Base-by-base conservation (phyloP, 2,113 vertebrate genomes). In the Ameiurus melas region DNA sequence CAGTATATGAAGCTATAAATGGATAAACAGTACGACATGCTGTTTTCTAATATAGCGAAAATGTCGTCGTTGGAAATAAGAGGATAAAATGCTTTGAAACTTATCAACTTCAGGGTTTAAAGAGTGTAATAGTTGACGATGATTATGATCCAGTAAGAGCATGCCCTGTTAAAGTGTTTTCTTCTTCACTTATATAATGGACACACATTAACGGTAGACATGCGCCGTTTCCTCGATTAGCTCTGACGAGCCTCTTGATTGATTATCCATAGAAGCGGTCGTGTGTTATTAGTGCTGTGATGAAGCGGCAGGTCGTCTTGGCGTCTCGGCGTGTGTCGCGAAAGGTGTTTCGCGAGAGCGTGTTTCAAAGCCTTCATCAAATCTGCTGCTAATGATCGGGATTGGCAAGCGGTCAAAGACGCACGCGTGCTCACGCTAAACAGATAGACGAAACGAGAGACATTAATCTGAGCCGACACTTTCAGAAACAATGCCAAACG, bases 361-460 rank as follows among this genome's bases (percentile, higher is more conserved):
- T 6, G n/a, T 84, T 79, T 64, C n/a, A 30, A 30, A 47, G 57
- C 51, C 57, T 70, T 64, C 62, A 58, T 60, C 79, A 20, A 27
- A 86, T 83, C 13, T 13, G 64, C 53, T 47, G 51, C 20, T 71
- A 79, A 82, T 83, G 78, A 90, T 73, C 62, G 13, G 60, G 22
- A 86, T 68, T 85, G 78, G 57, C 89, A 70, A 85, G 33, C 70
- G 77, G 68, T 86, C 75, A 84, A 78, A 71, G 64, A 86, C 78
- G n/a, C 19, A 90, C 27, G 66, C 27, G 3, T 53, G 51, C 33
- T 47, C 68, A 8, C 20, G 39, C 87, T 43, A 84, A 83, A 83
- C 66, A 85, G 64, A 83, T 77, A 25, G 53, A 57, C 17, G 70
- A 51, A 10, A 80, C 77, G 68, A 84, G 81, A 85, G 82, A 17